Percentiles rank a stretch among this genome's conserved stretches.
These are phyloP conservation scores for Myripristis murdjan DNA, from an alignment of 2,797 vertebrate genomes.

Conservation along the genomic window DNA sequence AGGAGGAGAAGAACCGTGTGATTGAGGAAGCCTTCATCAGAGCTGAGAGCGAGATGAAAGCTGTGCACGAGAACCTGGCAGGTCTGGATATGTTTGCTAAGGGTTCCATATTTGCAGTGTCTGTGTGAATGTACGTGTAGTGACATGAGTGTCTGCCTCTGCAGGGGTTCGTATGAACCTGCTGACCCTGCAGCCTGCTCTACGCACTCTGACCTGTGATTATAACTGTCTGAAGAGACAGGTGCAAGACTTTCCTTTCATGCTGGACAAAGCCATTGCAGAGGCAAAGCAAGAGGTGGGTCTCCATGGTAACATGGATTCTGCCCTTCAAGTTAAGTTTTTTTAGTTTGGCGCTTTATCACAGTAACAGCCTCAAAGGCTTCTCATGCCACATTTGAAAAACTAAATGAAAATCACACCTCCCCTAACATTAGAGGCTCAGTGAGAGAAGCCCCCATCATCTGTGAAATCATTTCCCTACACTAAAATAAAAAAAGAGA, in stretches of 20 bases:
- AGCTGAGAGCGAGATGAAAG: slow-evolving; percentile 97
- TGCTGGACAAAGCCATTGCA: slow-evolving; percentile 91
- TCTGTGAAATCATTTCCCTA: too few species aligned
- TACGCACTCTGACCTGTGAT: slow-evolving; percentile 93
- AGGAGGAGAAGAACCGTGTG: slow-evolving; percentile 95
- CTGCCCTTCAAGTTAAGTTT: too few species aligned
- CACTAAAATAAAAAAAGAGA: too few species aligned
- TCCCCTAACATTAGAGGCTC: too few species aligned
- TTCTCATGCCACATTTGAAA: too few species aligned
- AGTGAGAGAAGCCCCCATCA: too few species aligned
- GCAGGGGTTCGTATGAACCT: slow-evolving; percentile 94
- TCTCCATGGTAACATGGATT: background rate
- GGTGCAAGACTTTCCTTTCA: slow-evolving; percentile 93
- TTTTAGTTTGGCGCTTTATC: too few species aligned
- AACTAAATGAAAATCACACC: too few species aligned
- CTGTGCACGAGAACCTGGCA: slow-evolving; percentile 95
- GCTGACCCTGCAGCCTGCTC: slow-evolving; percentile 93
- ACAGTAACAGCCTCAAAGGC: too few species aligned
- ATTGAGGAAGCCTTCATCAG: slow-evolving; percentile 94
- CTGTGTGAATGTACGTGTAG: background rate
- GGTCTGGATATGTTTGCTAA: slow-evolving; percentile 78
- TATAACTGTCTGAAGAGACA: slow-evolving; percentile 96
- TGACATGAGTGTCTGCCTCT: background rate
- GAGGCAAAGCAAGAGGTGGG: slow-evolving; percentile 92
- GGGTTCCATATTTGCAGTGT: too few species aligned